Base-by-base conservation (phyloP, 2,113 vertebrate genomes). In the Oceanites oceanicus region DNA sequence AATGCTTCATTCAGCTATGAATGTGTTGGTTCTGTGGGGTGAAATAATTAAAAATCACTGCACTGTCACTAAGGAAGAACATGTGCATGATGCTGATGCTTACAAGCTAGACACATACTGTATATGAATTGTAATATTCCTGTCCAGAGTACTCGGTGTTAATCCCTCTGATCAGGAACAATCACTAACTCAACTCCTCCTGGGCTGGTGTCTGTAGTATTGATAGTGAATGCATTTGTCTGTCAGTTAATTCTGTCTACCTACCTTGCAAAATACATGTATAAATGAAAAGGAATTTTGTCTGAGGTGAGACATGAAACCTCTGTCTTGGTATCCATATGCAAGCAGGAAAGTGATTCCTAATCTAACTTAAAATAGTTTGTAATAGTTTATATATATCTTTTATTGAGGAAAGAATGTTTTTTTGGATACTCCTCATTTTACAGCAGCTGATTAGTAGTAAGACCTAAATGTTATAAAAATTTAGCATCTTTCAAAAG, bases 401-500 rank as follows among this genome's bases (percentile, higher is more conserved):
- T 42, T 10, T 47, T 40, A 40, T 14, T 0, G 2, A 42, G 11
- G 7, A 47, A 4, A 13, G 19, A 53, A 30, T 9, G 1, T 0
- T 3, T 23, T 23, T 50, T 25, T 34, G 10, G 20, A 2, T 68
- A 7, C 15, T 30, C 29, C 36, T 49, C 1, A 36, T 56, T 85
- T 71, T 88, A 38, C 14, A 72, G 10, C 15, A 29, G 10, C 15
- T 63, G 56, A 67, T 87, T 63, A 47, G 52, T 9, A 65, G 17
- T 9, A 70, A 34, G 29, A 34, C 58, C 45, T 4, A 47, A 50
- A 30, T 20, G 7, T 27, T n/a, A 50, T 5, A 44, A 58, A 58
- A 38, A 15, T 9, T 13, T 4, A 5, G 13, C 0, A 1, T 19
- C 13, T 61, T 75, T 19, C 14, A 45, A 7, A 32, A 77, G 34